Base-by-base conservation (phyloP, 1,140 invertebrate genomes). In the Drosophila biarmipes region DNA sequence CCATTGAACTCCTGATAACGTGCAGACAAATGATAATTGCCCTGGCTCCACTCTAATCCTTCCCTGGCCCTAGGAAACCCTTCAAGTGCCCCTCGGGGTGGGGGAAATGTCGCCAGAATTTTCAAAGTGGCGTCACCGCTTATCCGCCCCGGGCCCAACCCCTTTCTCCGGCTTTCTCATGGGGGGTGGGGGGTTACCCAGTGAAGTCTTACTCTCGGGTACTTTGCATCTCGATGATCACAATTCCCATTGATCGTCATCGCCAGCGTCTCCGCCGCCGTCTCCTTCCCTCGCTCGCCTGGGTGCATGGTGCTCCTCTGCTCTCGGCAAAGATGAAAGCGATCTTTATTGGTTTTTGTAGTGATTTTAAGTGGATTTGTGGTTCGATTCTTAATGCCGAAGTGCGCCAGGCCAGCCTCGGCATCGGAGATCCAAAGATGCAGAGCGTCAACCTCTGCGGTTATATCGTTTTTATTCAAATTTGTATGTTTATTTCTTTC, bases 331-430 rank as follows among this genome's bases (percentile, higher is more conserved):
- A 89, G 85, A 90, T 89, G 63, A 89, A 89, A 89, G 84, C 68
- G 69, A 73, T 89, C 72, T 89, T 89, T 90, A 89, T 89, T 80
- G 84, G 79, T 84, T 87, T 87, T 77, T 84, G 84, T 89, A 89
- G 84, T 89, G 84, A 89, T 89, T 89, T 90, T 89, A 89, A 89
- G 84, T 89, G 84, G 84, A 89, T 90, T 89, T 89, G 85, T 89
- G 80, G 84, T 84, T 89, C 84, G 85, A 89, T 84, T 89, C 80
- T 89, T 89, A 90, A 89, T 84, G 80, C 85, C 73, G 77, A 89
- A 90, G 80, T 89, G 86, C 84, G 64, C 79, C 78, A 75, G 78
- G 43, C 49, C 58, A 57, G 53, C 53, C 58, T 34, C 40, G 27
- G 64, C 37, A 35, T 46, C 75, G 15, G n/a, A 49, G 46, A 49